Conservation (phyloP, 2,797 vertebrate species). For the Cirrhinus mrigala region DNA sequence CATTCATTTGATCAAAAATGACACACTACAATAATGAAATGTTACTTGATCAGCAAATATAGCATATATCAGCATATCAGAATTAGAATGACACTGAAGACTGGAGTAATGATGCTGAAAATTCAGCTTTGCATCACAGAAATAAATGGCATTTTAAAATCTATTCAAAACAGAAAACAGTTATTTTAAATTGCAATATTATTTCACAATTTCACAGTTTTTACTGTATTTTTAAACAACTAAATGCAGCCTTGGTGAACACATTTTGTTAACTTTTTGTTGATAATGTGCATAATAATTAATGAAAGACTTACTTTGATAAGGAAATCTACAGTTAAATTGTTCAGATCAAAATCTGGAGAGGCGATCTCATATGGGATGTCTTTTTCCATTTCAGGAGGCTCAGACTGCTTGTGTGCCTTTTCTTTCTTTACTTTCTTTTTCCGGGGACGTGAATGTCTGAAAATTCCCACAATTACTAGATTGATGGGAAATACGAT, state of each 20-base stretch:
- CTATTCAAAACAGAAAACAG: background rate
- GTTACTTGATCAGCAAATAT: background rate
- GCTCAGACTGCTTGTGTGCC: conserved; percentile 63
- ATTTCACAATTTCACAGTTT: background rate
- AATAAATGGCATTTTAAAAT: background rate
- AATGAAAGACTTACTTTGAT: conserved; percentile 78
- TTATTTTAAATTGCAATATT: background rate
- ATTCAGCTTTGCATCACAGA: background rate
- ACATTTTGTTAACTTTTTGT: background rate
- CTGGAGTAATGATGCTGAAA: background rate
- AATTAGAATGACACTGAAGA: background rate
- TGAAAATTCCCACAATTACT: conserved; percentile 95
- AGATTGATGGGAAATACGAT: conserved; percentile 97
- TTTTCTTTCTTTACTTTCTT: conserved; percentile 55
- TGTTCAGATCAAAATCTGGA: conserved; percentile 69
- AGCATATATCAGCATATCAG: background rate
- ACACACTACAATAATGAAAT: background rate
- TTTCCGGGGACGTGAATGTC: conserved; percentile 78
- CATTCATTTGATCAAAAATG: background rate
- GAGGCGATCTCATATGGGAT: conserved; percentile 60
- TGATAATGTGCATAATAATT: background rate
- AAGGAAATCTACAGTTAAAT: conserved; percentile 86
- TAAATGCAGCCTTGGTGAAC: background rate
- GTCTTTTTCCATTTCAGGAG: conserved; percentile 74
- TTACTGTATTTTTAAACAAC: background rate